Conservation (phyloP, 37 sponge, comb jelly and placozoan species). For the Beroe forskalii region DNA sequence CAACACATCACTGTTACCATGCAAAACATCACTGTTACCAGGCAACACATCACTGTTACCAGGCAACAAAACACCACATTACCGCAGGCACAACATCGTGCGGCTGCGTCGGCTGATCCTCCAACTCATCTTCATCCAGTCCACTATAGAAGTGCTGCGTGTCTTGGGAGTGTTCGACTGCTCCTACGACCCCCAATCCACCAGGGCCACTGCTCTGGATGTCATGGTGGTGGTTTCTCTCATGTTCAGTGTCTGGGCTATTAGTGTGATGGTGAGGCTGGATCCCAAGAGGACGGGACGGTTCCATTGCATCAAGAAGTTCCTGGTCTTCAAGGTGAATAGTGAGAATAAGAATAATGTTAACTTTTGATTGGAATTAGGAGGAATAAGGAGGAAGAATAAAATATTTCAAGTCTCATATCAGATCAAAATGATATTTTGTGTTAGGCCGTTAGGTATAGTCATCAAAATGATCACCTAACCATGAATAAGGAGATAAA, state of each 20-base stretch:
- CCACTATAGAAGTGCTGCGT: neutral
- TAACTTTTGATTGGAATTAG: too few species aligned
- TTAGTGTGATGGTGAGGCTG: neutral
- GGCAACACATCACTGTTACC: too few species aligned
- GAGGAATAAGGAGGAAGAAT: too few species aligned
- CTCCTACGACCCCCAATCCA: neutral
- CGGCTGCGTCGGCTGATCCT: neutral
- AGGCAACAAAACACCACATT: too few species aligned
- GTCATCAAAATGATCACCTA: too few species aligned
- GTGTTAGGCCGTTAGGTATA: too few species aligned
- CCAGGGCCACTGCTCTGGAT: neutral
- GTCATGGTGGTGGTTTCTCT: neutral
- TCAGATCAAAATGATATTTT: too few species aligned
- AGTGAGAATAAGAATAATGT: too few species aligned
- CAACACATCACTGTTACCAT: too few species aligned
- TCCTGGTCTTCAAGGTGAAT: conserved; percentile 7
- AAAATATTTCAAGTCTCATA: too few species aligned
- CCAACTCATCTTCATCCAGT: neutral
- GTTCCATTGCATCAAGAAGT: conserved; percentile 20
- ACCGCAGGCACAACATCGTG: neutral
- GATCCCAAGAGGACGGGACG: neutral
- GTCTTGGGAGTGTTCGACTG: conserved; percentile 29
- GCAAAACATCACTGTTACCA: too few species aligned
- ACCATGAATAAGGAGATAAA: too few species aligned
- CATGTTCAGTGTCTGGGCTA: neutral